Conservation (phyloP, 1,140 invertebrate genomes). For the Andricus grossulariae region DNA sequence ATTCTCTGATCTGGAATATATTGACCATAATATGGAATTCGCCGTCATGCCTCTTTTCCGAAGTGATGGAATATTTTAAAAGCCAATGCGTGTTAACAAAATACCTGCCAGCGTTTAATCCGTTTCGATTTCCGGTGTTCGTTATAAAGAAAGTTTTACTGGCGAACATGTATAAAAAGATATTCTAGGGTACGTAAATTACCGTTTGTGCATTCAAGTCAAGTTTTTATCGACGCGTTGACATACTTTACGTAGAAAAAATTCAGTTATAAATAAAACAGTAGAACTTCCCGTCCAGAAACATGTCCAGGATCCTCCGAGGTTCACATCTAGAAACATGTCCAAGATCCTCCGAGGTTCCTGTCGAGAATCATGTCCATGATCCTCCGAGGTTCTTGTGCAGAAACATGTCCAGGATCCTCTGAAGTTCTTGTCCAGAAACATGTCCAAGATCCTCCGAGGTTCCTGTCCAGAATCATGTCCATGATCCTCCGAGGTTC, state of each 20-base stretch:
- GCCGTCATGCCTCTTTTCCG: slow-evolving; percentile 66
- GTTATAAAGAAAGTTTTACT: slow-evolving; percentile 62
- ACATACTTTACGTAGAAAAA: not conserved
- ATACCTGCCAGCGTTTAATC: slow-evolving; percentile 58
- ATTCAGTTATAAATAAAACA: too few species aligned
- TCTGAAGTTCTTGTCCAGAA: too few species aligned
- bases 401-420: too few species aligned
- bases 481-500: too few species aligned
- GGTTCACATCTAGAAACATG: too few species aligned
- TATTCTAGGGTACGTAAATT: slow-evolving; percentile 34
- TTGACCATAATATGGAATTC: slow-evolving; percentile 64
- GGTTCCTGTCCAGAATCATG: too few species aligned
- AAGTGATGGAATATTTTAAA: slow-evolving; percentile 69
- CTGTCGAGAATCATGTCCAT: too few species aligned
- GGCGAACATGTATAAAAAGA: slow-evolving; percentile 44
- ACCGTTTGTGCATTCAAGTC: slow-evolving; percentile 9
- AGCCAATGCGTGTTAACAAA: slow-evolving; percentile 67
- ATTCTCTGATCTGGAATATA: slow-evolving; percentile 65
- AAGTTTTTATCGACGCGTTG: not conserved
- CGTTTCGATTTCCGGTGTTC: slow-evolving; percentile 71
- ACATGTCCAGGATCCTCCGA: too few species aligned
- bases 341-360: too few species aligned
- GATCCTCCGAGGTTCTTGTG: too few species aligned
- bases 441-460: too few species aligned
- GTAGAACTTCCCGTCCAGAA: too few species aligned